phyloP scores from a whole-genome alignment of 2,888 invertebrate species.

The Pimpla rufipes region DNA sequence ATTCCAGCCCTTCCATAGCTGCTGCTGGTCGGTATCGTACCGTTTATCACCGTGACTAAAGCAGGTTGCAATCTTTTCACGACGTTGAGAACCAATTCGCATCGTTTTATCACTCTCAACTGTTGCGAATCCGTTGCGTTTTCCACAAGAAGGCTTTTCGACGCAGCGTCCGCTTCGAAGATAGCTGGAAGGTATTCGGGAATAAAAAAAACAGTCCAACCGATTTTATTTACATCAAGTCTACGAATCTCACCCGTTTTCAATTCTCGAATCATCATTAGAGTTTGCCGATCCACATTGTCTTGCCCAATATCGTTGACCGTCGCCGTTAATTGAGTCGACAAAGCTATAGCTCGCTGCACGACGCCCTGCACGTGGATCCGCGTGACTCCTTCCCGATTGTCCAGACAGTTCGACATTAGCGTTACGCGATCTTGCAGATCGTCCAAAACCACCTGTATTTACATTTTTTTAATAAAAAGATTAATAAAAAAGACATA shows the following conservation, averaged over 20 bases:
- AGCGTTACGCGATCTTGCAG: constrained; percentile 78
- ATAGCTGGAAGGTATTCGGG: no score
- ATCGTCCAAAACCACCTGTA: constrained; percentile 82
- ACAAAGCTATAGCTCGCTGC: constrained; percentile 80
- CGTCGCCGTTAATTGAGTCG: constrained; percentile 80
- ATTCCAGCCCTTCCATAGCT: constrained; percentile 73
- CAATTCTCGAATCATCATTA: constrained; percentile 82
- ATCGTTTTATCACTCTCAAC: constrained; percentile 82
- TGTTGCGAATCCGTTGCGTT: constrained; percentile 82
- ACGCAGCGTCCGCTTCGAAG: constrained; percentile 81
- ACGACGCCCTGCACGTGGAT: constrained; percentile 78
- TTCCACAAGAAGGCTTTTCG: constrained; percentile 78
- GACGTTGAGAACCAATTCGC: constrained; percentile 82
- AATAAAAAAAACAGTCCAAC: no score
- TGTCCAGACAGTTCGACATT: constrained; percentile 81
- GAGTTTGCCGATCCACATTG: constrained; percentile 80
- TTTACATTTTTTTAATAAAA: background rate
- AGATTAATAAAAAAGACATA: background rate
- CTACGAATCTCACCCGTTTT: constrained; percentile 79
- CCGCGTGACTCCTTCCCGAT: constrained; percentile 78
- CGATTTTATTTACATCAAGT: no score
- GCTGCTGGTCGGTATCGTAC: constrained; percentile 75
- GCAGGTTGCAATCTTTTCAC: constrained; percentile 81
- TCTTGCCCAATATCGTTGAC: constrained; percentile 81
- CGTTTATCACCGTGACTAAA: constrained; percentile 79